Evolutionary conservation across 1,140 invertebrate species (phyloP).

Genomic region (Ptiloglossa arizonensis): DNA sequence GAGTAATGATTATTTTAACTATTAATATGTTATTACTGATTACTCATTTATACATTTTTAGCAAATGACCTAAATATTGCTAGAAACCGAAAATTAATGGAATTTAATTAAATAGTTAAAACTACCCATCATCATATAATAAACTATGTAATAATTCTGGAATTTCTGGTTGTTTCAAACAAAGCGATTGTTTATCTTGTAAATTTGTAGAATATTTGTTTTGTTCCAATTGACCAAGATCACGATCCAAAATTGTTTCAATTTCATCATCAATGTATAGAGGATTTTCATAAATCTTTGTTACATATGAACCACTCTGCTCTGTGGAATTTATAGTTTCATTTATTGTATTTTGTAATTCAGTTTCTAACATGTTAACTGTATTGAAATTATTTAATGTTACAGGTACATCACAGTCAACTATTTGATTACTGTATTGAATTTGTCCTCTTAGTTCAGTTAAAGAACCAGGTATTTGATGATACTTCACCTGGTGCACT

Average conservation of each 20-base stretch:
- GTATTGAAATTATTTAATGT: slow-evolving; percentile 68
- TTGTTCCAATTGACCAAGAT: slow-evolving; percentile 69
- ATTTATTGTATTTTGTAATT: slow-evolving; percentile 76
- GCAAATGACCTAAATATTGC: not conserved
- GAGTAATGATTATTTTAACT: slow-evolving; percentile 45
- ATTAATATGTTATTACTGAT: slow-evolving; percentile 38
- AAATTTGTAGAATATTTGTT: slow-evolving; percentile 68
- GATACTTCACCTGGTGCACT: slow-evolving; percentile 80
- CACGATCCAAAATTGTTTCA: slow-evolving; percentile 75
- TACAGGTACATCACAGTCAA: slow-evolving; percentile 47
- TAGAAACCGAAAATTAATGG: not conserved
- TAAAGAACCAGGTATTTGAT: slow-evolving; percentile 65
- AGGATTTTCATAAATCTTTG: slow-evolving; percentile 74
- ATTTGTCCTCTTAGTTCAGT: slow-evolving; percentile 31
- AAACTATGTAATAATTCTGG: slow-evolving; percentile 76
- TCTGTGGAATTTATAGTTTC: slow-evolving; percentile 75
- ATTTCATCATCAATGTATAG: slow-evolving; percentile 77
- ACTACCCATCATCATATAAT: slow-evolving; percentile 73
- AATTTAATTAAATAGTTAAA: not conserved
- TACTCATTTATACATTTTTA: slow-evolving; percentile 59
- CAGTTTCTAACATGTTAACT: slow-evolving; percentile 75
- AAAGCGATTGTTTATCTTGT: slow-evolving; percentile 73
- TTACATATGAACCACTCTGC: slow-evolving; percentile 69
- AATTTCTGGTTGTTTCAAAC: slow-evolving; percentile 77
- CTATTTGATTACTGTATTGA: slow-evolving; percentile 38